Base-by-base conservation (phyloP, 2,113 vertebrate species). In the Oxyura jamaicensis region DNA sequence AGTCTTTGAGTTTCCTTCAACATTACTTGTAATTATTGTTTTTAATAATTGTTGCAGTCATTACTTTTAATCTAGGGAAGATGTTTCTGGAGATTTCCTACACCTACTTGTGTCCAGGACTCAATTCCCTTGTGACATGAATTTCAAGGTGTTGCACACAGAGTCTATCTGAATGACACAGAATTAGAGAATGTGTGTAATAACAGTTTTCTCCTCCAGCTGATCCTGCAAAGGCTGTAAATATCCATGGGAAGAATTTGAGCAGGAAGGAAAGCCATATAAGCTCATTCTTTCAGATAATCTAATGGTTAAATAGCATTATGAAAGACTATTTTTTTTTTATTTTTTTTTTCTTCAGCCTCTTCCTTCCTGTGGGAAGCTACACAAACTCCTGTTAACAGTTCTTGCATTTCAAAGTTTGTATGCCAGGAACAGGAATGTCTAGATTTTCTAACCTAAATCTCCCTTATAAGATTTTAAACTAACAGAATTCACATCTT, bases 301-400 rank as follows among this genome's bases (percentile, higher is more conserved):
- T 60, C 69, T 33, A 80, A 58, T 53, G 33, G 12, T 58, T 77
- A 86, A 83, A 80, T 0, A 63, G 3, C 11, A 29, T 63, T 59
- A 73, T 18, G 10, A 28, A 88, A 58, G 23, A 26, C 7, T 53
- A 0, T 20, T 44, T 35, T 56, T 69, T 53, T 0, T 26, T 48
- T 2, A 20, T 44, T 35, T 56, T 69, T 53, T 0, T 26, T 48
- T 2, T 53, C 0, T 26, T 44, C 72, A 1, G 6, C 39, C 5
- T 71, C 31, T 75, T 39, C 19, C 13, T 93, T 82, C 48, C 17
- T 52, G 2, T 39, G 4, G 58, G 33, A 88, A 83, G 20, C 29
- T 82, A 78, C 16, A 66, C 4, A 36, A 7, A 41, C 74, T 67
- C 55, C 21, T 13, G 19, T 13, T 53, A 9, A 41, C 0, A 39